Base-by-base conservation (phyloP, 2,888 invertebrate species). In the Parnassius mnemosyne region DNA sequence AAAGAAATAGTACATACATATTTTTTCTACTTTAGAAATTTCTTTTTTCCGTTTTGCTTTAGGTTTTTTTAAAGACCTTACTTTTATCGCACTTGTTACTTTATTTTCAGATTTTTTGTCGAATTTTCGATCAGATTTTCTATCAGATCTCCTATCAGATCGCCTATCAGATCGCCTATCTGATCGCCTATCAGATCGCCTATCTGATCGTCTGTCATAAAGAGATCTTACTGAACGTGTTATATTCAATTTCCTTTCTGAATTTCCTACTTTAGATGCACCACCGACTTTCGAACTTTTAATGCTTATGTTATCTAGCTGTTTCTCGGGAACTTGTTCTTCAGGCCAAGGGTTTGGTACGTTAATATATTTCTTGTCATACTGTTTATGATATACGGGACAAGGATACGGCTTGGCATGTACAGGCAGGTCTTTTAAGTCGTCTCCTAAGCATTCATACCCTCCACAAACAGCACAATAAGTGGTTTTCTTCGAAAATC, bases 401-500 rank as follows among this genome's bases (percentile, higher is more conserved):
- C 91, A 91, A 9, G 91, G 90, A 59, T 87, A 85, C 7, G 90
- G 89, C 64, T 80, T 84, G 1, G 74, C 74, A 64, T 77, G 83
- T 16, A 77, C 80, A 1, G 90, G 89, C 68, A 84, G 74, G 61
- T 80, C 68, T 65, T 71, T 76, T 71, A 85, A 80, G 67, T 90
- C 89, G 44, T 83, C 80, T 12, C 90, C 90, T 34, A 87, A 69
- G 59, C 84, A 84, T 72, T 90, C 88, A 61, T 87, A 91, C 1
- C 91, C 91, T 12, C 88, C 89, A 65, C 91, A 91, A 41, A 91
- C 80, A 3, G 80, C 71, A 67, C 91, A 91, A 67, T 90, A 91
- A 42, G 88, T 89, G 2, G 89, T 89, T 66, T 87, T 84, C 25
- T 76, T 83, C 1, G 82, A 69, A 71, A 87, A 84, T 66, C 84